A percentile compares a stretch with the other conserved stretches of the same genome.
phyloP scores from a whole-genome alignment of 53 echinoderm and acorn worm genomes.

The Zoroaster sp. region DNA sequence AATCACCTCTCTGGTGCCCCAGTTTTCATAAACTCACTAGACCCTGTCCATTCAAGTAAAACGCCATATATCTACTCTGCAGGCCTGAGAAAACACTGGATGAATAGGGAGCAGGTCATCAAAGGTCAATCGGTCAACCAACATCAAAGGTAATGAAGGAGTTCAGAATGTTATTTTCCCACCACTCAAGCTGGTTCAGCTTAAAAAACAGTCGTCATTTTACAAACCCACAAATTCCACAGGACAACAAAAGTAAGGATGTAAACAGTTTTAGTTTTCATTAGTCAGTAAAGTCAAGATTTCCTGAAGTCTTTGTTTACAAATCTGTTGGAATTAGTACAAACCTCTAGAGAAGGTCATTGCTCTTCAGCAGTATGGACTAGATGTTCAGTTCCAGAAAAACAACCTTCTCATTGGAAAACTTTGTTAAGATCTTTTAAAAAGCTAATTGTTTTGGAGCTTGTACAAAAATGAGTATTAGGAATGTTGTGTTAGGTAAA shows the following conservation, averaged over 20 bases:
- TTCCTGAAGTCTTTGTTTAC: slow-evolving; percentile 26
- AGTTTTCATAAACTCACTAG: background rate
- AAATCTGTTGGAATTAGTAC: background rate
- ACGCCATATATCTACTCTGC: background rate
- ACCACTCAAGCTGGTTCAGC: background rate
- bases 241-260: background rate
- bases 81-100: slow-evolving; percentile 7
- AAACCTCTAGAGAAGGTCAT: background rate
- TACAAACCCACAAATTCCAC: background rate
- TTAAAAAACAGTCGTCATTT: background rate
- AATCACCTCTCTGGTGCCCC: background rate
- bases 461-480: too few species aligned
- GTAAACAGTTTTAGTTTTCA: background rate
- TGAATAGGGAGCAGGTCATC: slow-evolving; percentile 6
- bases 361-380: too few species aligned
- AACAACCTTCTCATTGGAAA: too few species aligned
- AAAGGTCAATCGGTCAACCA: slow-evolving; percentile 6
- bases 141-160: background rate
- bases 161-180: background rate
- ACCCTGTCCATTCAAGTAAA: background rate
- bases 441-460: too few species aligned
- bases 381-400: too few species aligned
- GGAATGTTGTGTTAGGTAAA: too few species aligned
- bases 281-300: background rate
- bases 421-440: too few species aligned